Evolutionary conservation across 2,113 vertebrate species (phyloP), one percentile per base, ranked within the genome.

Genomic region (Sapayoa aenigma): DNA sequence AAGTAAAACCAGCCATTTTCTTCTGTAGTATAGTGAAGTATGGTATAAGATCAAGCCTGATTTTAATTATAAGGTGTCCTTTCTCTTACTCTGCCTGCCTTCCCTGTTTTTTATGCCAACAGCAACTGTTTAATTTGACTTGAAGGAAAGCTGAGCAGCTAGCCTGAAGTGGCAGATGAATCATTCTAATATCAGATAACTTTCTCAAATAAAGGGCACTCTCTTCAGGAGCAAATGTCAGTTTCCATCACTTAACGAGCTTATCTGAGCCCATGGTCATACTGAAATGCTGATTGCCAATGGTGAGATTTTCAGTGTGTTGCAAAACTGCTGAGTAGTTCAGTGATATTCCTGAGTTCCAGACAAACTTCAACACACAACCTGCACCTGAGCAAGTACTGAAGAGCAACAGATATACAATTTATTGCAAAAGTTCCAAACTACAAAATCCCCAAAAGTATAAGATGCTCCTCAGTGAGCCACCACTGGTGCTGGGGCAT

Each of bases 141-240:
- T 89, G 92, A 96, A 94, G 82, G 66, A 92, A 89, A 93, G 77
- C 81, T 71, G 44, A 95, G 92, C 2, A 19, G 58, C 31, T 90
- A 89, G 88, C 65, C 93, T 91, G 55, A 94, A 94, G 90, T 49
- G 76, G 81, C n/a, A 94, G 84, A 81, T 88, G 87, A 96, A 97
- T 95, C 96, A 95, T 66, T 92, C 84, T 94, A 69, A 63, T 88
- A 89, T 68, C 79, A 84, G 89, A 79, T 79, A 96, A 93, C 82
- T 95, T 87, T 92, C 69, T 50, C 90, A 93, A 88, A 96, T 56
- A 81, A 94, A 87, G 80, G 69, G 75, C 77, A 62, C 67, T 73
- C 58, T 88, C 67, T 91, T 35, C 39, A 71, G 68, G 60, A 91
- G 82, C 68, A 88, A 94, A 88, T 76, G 84, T 90, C 96, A 91